Evolutionary conservation across 2,888 invertebrate species (phyloP), one percentile per base, ranked within the genome.

Genomic region (Lapara coniferarum): DNA sequence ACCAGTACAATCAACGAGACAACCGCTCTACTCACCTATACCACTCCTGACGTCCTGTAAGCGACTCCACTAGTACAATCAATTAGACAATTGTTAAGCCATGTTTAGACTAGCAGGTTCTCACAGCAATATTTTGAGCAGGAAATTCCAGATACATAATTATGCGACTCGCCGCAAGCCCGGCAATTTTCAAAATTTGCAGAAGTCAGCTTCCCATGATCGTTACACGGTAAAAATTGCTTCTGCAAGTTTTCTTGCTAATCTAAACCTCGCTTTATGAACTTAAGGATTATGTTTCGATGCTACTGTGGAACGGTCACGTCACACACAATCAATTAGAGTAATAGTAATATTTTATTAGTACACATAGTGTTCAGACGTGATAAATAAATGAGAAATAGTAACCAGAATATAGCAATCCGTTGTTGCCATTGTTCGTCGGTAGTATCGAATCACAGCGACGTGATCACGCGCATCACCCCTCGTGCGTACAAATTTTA

Each of bases 401-500:
- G 13, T 25, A 8, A 13, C 19, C 56, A 5, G 44, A 16, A 16
- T 44, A 46, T 46, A 59, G 44, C n/a, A 10, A 6, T 37, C 10
- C n/a, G 10, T 44, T 4, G 59, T 8, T 16, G 63, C 49, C 59
- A 63, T 19, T 19, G 63, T 63, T 49, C 13, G 16, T 19, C 13
- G 4, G 13, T 14, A 25, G 16, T n/a, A 44, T 37, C 44, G 10
- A 12, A n/a, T 19, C 19, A 19, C 44, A 10, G 49, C 63, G 63
- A 63, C 19, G 44, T 10, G 44, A 46, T 59, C 16, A n/a, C n/a
- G n/a, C n/a, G 59, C 44, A 6, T 59, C 59, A 16, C n/a, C 44
- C 59, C 46, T 59, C 12, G 49, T 59, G 59, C 44, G 59, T 59
- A 59, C 59, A 59, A 59, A 59, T 59, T 46, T 46, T 46, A 44